Percentiles rank a stretch among this genome's conserved stretches.
Evolutionary conservation across 2,113 vertebrate species (phyloP).

Genomic region (Stigmatopora argus): DNA sequence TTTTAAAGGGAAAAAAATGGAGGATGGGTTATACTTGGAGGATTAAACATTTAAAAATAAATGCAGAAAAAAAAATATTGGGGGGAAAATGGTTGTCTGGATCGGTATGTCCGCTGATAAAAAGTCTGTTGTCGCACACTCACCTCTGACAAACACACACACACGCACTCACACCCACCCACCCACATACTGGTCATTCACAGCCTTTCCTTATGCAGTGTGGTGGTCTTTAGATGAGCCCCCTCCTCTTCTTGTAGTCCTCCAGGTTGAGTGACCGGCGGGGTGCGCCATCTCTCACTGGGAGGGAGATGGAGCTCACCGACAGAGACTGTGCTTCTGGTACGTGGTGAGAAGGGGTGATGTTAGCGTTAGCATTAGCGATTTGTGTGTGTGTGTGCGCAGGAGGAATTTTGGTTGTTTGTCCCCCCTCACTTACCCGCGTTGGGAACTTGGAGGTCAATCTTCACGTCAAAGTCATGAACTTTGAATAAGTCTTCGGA

Average conservation of each 20-base stretch:
- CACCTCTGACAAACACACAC: constrained; percentile 9
- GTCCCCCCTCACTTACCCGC: constrained; percentile 74
- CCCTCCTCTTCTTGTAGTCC: constrained; percentile 98
- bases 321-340: constrained; percentile 96
- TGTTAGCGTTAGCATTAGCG: not conserved
- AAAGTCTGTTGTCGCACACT: constrained; percentile 46
- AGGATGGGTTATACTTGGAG: constrained; percentile 26
- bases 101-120: constrained; percentile 66
- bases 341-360: constrained; percentile 41
- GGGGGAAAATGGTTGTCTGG: constrained; percentile 41
- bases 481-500: constrained; percentile 99
- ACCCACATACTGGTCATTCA: constrained; percentile 11
- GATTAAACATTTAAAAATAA: constrained; percentile 41
- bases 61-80: constrained; percentile 48
- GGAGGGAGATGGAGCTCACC: constrained; percentile 91
- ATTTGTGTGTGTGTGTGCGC: too few species aligned
- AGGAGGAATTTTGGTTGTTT: not conserved
- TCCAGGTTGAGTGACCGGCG: constrained; percentile 95
- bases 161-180: too few species aligned
- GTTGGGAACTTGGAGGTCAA: constrained; percentile 96
- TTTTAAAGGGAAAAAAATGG: constrained; percentile 5
- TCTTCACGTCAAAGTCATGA: constrained; percentile 98
- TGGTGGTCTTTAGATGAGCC: constrained; percentile 79
- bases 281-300: constrained; percentile 94
- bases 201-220: constrained; percentile 45